phyloP scores from a whole-genome alignment of 2,113 vertebrate genomes.

The Engraulis encrasicolus region DNA sequence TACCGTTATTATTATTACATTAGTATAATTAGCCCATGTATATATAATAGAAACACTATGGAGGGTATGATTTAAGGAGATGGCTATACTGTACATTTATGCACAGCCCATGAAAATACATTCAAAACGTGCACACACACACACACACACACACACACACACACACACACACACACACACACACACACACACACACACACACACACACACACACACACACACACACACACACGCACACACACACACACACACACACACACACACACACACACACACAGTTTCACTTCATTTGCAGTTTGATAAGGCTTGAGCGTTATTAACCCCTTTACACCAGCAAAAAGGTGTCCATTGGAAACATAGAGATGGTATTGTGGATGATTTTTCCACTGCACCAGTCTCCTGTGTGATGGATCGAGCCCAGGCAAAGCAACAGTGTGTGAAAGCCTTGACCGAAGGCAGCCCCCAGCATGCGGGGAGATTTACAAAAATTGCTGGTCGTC shows the following conservation, averaged over 20 bases:
- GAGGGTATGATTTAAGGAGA: not conserved
- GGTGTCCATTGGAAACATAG: not conserved
- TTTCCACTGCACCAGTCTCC: not conserved
- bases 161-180: slow-evolving; percentile 16
- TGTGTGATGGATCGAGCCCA: not conserved
- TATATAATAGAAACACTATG: not conserved
- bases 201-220: slow-evolving; percentile 18
- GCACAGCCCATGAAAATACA: not conserved
- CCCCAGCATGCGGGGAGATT: not conserved
- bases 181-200: slow-evolving; percentile 27
- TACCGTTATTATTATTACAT: too few species aligned
- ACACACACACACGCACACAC: slow-evolving; percentile 26
- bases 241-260: slow-evolving; percentile 37
- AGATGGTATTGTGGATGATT: not conserved
- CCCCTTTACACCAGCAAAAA: not conserved
- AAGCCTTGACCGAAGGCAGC: not conserved
- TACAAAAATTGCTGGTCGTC: not conserved
- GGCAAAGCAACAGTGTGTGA: not conserved
- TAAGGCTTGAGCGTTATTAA: not conserved
- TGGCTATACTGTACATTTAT: not conserved
- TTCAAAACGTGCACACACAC: not conserved
- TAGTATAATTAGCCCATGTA: too few species aligned
- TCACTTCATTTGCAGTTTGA: not conserved
- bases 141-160: slow-evolving; percentile 26
- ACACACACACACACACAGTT: not conserved